A percentile compares a stretch with the other conserved stretches of the same genome.
Evolutionary conservation across 2,888 invertebrate species (phyloP).

Genomic region (Hirtodrosophila alboralis): DNA sequence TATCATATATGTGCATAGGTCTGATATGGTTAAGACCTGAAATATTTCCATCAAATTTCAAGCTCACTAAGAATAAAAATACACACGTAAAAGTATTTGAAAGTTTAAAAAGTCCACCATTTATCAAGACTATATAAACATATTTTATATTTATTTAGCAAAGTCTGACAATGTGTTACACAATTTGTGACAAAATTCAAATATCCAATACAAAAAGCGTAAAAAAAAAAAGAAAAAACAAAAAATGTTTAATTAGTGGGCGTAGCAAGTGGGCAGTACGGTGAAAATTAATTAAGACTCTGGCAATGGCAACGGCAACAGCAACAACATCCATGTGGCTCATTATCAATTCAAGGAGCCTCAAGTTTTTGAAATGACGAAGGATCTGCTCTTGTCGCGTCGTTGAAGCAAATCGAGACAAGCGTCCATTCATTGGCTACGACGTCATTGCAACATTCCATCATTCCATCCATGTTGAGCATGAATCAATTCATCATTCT

Average conservation of each 20-base stretch:
- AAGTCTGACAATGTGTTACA: neutral
- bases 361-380: too few relatives aligned
- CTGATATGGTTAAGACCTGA: too few relatives aligned
- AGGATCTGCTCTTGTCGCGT: too few relatives aligned
- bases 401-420: slow-evolving; percentile 39
- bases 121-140: too few relatives aligned
- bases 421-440: slow-evolving; percentile 63
- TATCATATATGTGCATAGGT: too few relatives aligned
- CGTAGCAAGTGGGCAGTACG: slow-evolving; percentile 36
- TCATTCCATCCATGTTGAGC: slow-evolving; percentile 22
- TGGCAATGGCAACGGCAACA: slow-evolving; percentile 33
- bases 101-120: too few relatives aligned
- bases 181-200: neutral
- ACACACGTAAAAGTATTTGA: too few relatives aligned
- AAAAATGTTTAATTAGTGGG: slow-evolving; percentile 79
- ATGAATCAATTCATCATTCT: slow-evolving; percentile 68
- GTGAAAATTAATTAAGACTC: slow-evolving; percentile 71
- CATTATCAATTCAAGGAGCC: slow-evolving; percentile 76
- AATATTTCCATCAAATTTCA: too few relatives aligned
- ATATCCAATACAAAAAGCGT: neutral
- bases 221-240: slow-evolving; percentile 47
- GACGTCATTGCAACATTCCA: slow-evolving; percentile 48
- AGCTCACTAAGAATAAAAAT: too few relatives aligned
- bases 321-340: slow-evolving; percentile 31
- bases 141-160: too few relatives aligned